Percentiles rank a stretch among this genome's conserved stretches.
Conservation (phyloP, 2,113 vertebrate genomes). For the Oxyruncus cristatus region DNA sequence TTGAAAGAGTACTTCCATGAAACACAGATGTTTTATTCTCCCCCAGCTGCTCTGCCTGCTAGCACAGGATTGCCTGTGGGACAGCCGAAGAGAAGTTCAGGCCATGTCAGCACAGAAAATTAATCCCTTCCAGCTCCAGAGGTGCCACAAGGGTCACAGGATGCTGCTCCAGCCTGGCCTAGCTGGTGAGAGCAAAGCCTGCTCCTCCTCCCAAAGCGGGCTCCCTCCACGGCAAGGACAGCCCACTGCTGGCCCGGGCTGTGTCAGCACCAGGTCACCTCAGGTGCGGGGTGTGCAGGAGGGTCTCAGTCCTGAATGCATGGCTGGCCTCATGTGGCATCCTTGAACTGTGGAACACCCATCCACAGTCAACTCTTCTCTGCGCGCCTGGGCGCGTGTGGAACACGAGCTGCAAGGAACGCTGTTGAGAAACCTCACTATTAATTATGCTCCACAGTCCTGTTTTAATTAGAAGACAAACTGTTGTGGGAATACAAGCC, state of each 20-base stretch:
- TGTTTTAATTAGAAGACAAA: conserved; percentile 67
- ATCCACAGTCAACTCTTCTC: background rate
- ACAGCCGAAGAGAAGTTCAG: background rate
- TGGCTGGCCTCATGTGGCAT: background rate
- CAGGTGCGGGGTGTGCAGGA: background rate
- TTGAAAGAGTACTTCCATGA: background rate
- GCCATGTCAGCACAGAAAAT: background rate
- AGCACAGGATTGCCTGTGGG: background rate
- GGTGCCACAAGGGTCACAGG: accelerated
- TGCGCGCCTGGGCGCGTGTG: accelerated
- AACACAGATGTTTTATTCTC: background rate
- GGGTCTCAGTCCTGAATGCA: background rate
- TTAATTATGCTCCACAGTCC: conserved; percentile 56
- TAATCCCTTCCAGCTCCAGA: background rate
- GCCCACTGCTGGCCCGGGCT: background rate
- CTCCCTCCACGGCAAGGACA: background rate
- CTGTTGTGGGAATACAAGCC: conserved; percentile 55
- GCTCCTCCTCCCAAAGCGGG: accelerated
- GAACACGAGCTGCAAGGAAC: background rate
- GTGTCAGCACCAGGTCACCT: background rate
- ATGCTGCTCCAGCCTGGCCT: background rate
- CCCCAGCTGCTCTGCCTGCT: background rate
- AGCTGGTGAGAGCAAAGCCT: background rate
- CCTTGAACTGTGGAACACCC: background rate
- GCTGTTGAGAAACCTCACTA: conserved; percentile 19